Base-by-base conservation (phyloP, 2,888 invertebrate species). In the Tipula confusa region DNA sequence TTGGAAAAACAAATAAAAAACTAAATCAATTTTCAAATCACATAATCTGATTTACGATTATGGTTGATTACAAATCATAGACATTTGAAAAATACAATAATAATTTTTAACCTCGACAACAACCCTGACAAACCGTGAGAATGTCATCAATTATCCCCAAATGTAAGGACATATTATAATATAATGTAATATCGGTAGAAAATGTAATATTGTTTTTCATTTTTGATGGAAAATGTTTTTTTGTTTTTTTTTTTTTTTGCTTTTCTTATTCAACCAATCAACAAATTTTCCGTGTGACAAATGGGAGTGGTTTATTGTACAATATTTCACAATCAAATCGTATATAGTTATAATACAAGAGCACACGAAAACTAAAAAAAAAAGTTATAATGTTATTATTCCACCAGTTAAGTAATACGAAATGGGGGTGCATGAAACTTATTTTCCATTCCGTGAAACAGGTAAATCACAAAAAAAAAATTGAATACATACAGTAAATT, bases 271-370 rank as follows among this genome's bases (percentile, higher is more conserved):
- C 80, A 80, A 80, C 80, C 80, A 80, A 80, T 80, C 80, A 80
- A 29, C 80, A 80, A 80, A 64, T 64, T 29, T 29, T 80, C 31
- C 82, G 82, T 82, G 82, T 82, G 82, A 82, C 82, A 82, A 82
- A 82, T 82, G 33, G 82, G 82, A 33, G 82, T 82, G 82, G 82
- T 82, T 33, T 82, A 82, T 80, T 80, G 31, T 80, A 15, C 80
- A 80, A 80, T 80, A 80, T 80, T 80, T 80, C 80, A 80, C 80
- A 80, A 80, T 80, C 80, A 80, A 29, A 80, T 31, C 31, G 29
- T 29, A 80, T 80, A 31, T 29, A 29, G 80, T 29, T n/a, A 31
- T 29, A 80, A 80, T n/a, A n/a, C 29, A 80, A 29, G 29, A 80
- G 29, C 31, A 80, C 80, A 29, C 80, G 80, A 80, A n/a, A 43